A percentile compares a stretch with the other conserved stretches of the same genome.
These are phyloP conservation scores for Drosophila incognita DNA, from an alignment of 2,888 invertebrate species.

Conservation along the genomic window DNA sequence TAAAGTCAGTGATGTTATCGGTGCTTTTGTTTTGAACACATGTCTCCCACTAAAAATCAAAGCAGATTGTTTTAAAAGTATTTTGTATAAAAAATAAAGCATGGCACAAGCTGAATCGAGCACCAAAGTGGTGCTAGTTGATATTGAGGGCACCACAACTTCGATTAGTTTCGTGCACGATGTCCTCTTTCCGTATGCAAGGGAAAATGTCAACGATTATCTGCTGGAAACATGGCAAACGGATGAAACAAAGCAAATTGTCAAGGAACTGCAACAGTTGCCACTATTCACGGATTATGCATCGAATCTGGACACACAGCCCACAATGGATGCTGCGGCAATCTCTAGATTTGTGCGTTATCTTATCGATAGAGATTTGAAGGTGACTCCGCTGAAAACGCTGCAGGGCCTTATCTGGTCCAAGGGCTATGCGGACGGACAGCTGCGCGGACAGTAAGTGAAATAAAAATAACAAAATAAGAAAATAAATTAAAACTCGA, in stretches of 20 bases:
- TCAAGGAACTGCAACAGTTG: slow-evolving; percentile 88
- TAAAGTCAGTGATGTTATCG: slow-evolving; percentile 2
- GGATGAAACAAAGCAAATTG: slow-evolving; percentile 88
- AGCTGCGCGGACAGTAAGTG: slow-evolving; percentile 95
- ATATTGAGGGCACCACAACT: slow-evolving; percentile 91
- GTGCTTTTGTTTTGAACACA: slow-evolving; percentile 5
- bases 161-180: slow-evolving; percentile 91
- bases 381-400: slow-evolving; percentile 92
- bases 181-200: slow-evolving; percentile 91
- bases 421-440: slow-evolving; percentile 91
- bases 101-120: slow-evolving; percentile 40
- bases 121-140: slow-evolving; percentile 86
- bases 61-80: background rate
- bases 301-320: slow-evolving; percentile 1
- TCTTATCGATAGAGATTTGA: slow-evolving; percentile 93
- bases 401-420: slow-evolving; percentile 97
- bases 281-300: slow-evolving; percentile 64
- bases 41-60: background rate
- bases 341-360: slow-evolving; percentile 90
- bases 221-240: slow-evolving; percentile 90
- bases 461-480: background rate
- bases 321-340: slow-evolving; percentile 84
- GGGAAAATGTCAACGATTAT: slow-evolving; percentile 89
- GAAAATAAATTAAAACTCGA: background rate
- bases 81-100: background rate